phyloP scores from a whole-genome alignment of 1,140 invertebrate species.

The Drosophila paulistorum region DNA sequence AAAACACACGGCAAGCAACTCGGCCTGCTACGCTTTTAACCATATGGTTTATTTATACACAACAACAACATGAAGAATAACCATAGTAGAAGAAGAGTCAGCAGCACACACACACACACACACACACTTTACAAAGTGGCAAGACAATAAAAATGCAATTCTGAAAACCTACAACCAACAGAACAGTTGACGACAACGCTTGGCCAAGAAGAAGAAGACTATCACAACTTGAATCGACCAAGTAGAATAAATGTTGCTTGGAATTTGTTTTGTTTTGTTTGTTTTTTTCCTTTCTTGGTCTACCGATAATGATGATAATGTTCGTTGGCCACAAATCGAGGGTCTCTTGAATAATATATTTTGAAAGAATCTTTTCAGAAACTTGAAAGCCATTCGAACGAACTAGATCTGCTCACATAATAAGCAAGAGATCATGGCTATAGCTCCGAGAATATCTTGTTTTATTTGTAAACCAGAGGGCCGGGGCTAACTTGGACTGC shows the following conservation, averaged over 20 bases:
- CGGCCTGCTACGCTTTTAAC: constrained; percentile 74
- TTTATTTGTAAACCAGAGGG: too few relatives aligned
- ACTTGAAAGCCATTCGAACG: background rate
- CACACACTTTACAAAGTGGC: constrained; percentile 76
- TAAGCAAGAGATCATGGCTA: too few relatives aligned
- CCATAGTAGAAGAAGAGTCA: constrained; percentile 22
- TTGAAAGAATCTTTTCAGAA: too few relatives aligned
- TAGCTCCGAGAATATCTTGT: too few relatives aligned
- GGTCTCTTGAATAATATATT: background rate
- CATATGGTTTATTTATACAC: constrained; percentile 80
- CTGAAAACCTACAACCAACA: constrained; percentile 62
- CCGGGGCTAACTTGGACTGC: too few relatives aligned
- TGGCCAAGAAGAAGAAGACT: background rate
- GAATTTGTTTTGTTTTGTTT: constrained; percentile 55
- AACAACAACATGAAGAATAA: constrained; percentile 45
- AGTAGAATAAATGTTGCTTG: constrained; percentile 48
- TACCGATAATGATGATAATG: constrained; percentile 5
- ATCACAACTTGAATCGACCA: background rate
- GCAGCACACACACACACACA: constrained; percentile 59
- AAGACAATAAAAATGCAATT: constrained; percentile 80
- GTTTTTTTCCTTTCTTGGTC: constrained; percentile 41
- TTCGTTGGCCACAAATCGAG: constrained; percentile 23
- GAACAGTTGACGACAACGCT: constrained; percentile 24
- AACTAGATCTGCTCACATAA: too few relatives aligned
- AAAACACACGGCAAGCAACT: constrained; percentile 37